A percentile compares a stretch with the other conserved stretches of the same genome.
phyloP scores from a whole-genome alignment of 2,113 vertebrate genomes.

The Oryzias melastigma region DNA sequence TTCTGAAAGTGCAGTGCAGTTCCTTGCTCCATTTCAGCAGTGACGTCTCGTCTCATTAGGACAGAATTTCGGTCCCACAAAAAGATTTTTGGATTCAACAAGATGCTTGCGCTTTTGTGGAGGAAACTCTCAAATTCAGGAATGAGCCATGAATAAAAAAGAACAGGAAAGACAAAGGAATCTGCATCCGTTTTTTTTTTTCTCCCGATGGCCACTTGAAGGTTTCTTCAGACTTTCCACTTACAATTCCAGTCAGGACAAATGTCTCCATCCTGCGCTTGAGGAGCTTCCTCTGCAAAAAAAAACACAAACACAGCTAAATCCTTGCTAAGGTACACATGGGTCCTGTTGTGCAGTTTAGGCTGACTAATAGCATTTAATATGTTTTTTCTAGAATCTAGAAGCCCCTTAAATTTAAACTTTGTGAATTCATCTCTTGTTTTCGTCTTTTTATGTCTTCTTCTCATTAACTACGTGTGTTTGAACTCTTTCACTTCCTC shows the following conservation, averaged over 20 bases:
- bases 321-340: slow-evolving; percentile 23
- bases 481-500: too few relatives aligned
- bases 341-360: slow-evolving; percentile 1
- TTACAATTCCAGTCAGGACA: slow-evolving; percentile 75
- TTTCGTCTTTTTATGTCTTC: slow-evolving; percentile 12
- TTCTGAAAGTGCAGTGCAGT: too few relatives aligned
- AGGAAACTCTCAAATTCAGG: slow-evolving; percentile 6
- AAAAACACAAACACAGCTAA: slow-evolving; percentile 12
- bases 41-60: not conserved
- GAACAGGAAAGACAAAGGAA: slow-evolving; percentile 48
- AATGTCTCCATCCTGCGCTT: slow-evolving; percentile 61
- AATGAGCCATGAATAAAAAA: slow-evolving; percentile 13
- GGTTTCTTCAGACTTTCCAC: slow-evolving; percentile 64
- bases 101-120: not conserved
- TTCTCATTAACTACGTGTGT: not conserved
- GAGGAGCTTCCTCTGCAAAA: slow-evolving; percentile 38
- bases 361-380: slow-evolving; percentile 17
- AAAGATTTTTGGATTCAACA: not conserved
- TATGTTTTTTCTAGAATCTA: slow-evolving; percentile 13
- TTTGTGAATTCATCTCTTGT: slow-evolving; percentile 5
- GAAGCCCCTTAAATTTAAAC: slow-evolving; percentile 17
- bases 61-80: not conserved
- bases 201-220: slow-evolving; percentile 59
- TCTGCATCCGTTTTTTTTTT: slow-evolving; percentile 16
- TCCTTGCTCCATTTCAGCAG: too few relatives aligned